Conservation (phyloP, 2,888 invertebrate species). For the Eilema caniola region DNA sequence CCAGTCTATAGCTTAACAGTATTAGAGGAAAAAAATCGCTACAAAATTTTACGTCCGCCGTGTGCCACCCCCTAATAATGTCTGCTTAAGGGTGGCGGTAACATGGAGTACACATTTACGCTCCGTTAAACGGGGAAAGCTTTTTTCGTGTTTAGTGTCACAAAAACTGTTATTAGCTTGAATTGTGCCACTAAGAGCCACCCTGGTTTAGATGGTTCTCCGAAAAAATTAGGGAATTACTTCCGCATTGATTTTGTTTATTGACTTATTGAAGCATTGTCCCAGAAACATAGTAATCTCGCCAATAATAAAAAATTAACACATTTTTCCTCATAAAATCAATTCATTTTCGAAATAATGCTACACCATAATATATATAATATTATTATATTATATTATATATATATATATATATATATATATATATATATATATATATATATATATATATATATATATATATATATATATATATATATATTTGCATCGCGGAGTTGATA, state of each 20-base stretch:
- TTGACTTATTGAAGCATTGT: constrained; percentile 17
- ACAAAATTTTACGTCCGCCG: constrained; percentile 83
- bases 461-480: too few species aligned
- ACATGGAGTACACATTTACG: constrained; percentile 86
- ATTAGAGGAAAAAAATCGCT: constrained; percentile 81
- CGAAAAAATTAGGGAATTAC: constrained; percentile 48
- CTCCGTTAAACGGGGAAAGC: constrained; percentile 86
- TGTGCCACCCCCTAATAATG: constrained; percentile 85
- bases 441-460: too few species aligned
- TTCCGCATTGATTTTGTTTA: constrained; percentile 40
- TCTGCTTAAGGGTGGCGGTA: constrained; percentile 85
- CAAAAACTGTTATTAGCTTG: constrained; percentile 86
- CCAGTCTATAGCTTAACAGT: constrained; percentile 72
- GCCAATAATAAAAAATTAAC: too few species aligned
- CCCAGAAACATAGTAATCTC: too few species aligned
- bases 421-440: too few species aligned
- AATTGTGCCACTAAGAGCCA: constrained; percentile 75
- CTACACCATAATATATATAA: too few species aligned
- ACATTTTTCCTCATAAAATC: too few species aligned
- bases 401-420: too few species aligned
- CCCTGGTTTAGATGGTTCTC: constrained; percentile 54
- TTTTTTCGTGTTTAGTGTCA: constrained; percentile 87
- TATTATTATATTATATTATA: too few species aligned
- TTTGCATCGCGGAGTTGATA: too few species aligned
- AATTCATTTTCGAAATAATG: too few species aligned